Percentiles rank a stretch among this genome's conserved stretches.
Evolutionary conservation across 2,797 vertebrate genomes (phyloP).

Genomic region (Phrynocephalus forsythii): DNA sequence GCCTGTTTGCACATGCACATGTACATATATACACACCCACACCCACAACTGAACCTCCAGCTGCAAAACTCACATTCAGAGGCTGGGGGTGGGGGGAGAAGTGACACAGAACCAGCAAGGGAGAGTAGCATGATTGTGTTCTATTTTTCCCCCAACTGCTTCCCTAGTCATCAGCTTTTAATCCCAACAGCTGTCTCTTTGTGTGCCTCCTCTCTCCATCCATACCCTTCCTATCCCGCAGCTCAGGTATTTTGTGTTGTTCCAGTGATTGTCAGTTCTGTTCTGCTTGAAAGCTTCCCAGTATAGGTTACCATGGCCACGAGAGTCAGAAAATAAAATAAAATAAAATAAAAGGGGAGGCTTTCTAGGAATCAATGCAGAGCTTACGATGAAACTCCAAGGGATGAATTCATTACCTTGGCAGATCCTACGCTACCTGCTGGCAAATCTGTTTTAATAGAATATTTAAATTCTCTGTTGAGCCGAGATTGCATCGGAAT

Average conservation of each 20-base stretch:
- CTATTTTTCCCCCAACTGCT: conserved; percentile 74
- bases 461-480: conserved; percentile 72
- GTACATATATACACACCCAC: too few relatives aligned
- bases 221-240: conserved; percentile 50
- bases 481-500: conserved; percentile 66
- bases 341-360: conserved; percentile 76
- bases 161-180: conserved; percentile 81
- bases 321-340: conserved; percentile 77
- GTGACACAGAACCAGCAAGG: conserved; percentile 54
- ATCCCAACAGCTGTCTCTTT: conserved; percentile 79
- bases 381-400: conserved; percentile 73
- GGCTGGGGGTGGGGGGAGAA: not conserved
- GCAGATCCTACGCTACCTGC: conserved; percentile 72
- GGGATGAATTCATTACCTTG: conserved; percentile 75
- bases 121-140: conserved; percentile 34
- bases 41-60: not conserved
- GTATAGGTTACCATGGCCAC: conserved; percentile 81
- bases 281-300: conserved; percentile 81
- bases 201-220: conserved; percentile 61
- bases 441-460: conserved; percentile 74
- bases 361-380: conserved; percentile 71
- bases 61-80: conserved; percentile 35
- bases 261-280: conserved; percentile 80
- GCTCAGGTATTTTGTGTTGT: conserved; percentile 75
- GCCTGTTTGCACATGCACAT: too few relatives aligned